Conservation (phyloP, 1,140 invertebrate species). For the Drosophila lini region DNA sequence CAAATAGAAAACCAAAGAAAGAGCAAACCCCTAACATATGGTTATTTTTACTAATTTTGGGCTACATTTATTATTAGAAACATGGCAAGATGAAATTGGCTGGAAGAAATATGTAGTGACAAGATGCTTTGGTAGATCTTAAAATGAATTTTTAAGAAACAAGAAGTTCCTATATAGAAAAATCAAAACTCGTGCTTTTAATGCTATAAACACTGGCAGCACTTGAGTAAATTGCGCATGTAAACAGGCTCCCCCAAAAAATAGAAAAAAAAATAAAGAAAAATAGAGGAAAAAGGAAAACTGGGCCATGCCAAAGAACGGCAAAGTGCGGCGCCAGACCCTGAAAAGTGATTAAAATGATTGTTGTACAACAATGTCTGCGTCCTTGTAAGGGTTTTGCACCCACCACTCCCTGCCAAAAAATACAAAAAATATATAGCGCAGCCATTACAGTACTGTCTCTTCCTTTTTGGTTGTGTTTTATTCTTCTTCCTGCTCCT, state of each 20-base stretch:
- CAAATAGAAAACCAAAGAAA: not conserved
- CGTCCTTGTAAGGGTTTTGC: conserved; percentile 74
- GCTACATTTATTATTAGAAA: conserved; percentile 18
- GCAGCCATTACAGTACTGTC: conserved; percentile 42
- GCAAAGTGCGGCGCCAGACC: conserved; percentile 63
- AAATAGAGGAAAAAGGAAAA: conserved; percentile 12
- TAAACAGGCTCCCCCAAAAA: conserved; percentile 53
- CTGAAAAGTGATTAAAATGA: conserved; percentile 82
- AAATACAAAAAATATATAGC: conserved; percentile 11
- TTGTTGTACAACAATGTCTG: conserved; percentile 70
- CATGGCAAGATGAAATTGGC: conserved; percentile 1
- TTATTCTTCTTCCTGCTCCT: conserved; percentile 20
- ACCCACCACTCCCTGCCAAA: not conserved
- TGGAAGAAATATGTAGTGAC: not conserved
- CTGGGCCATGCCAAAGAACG: conserved; percentile 36
- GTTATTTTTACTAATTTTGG: conserved; percentile 22
- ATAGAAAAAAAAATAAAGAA: not conserved
- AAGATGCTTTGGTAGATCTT: not conserved
- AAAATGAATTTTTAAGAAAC: not conserved
- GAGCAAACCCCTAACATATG: conserved; percentile 13
- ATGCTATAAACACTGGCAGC: conserved; percentile 73
- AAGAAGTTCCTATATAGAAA: not conserved
- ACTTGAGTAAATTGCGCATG: conserved; percentile 80
- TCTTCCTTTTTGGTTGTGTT: conserved; percentile 20
- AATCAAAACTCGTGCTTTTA: conserved; percentile 50